Conservation (phyloP, 2,888 invertebrate genomes). For the Chalcosyrphus nemorum region DNA sequence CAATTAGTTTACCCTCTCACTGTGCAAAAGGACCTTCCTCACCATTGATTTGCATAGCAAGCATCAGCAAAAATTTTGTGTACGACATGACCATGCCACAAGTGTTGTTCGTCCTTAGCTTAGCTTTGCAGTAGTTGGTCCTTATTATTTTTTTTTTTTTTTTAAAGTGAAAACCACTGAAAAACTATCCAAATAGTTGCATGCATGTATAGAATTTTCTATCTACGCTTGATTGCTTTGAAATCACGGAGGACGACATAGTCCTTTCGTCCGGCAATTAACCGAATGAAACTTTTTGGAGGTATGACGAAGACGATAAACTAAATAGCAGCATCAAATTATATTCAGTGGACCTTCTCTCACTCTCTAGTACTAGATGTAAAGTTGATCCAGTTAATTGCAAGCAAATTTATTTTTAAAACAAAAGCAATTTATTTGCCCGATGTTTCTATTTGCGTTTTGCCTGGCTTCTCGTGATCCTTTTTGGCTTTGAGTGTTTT, state of each 20-base stretch:
- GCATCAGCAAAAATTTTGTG: background rate
- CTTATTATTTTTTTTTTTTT: no score
- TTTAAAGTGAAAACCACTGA: slow-evolving; percentile 1
- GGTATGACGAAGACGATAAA: background rate
- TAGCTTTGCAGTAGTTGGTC: no score
- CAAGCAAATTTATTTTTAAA: slow-evolving; percentile 56
- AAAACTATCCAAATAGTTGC: background rate
- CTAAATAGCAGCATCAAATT: background rate
- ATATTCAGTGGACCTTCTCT: background rate
- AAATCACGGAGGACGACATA: background rate
- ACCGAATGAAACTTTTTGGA: background rate
- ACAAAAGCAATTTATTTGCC: slow-evolving; percentile 55
- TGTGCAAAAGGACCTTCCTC: background rate
- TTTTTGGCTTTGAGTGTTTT: slow-evolving; percentile 19
- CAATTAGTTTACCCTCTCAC: slow-evolving; percentile 24
- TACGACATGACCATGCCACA: slow-evolving; percentile 4
- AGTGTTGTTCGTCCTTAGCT: background rate
- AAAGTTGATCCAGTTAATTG: slow-evolving; percentile 58
- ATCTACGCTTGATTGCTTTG: background rate
- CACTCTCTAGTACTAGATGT: background rate
- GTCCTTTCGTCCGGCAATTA: background rate
- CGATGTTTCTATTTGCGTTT: slow-evolving; percentile 38
- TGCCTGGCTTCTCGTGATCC: background rate
- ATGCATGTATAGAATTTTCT: background rate
- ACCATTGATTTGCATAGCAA: slow-evolving; percentile 20